phyloP scores from a whole-genome alignment of 2,797 vertebrate genomes.

The Danionella dracula region DNA sequence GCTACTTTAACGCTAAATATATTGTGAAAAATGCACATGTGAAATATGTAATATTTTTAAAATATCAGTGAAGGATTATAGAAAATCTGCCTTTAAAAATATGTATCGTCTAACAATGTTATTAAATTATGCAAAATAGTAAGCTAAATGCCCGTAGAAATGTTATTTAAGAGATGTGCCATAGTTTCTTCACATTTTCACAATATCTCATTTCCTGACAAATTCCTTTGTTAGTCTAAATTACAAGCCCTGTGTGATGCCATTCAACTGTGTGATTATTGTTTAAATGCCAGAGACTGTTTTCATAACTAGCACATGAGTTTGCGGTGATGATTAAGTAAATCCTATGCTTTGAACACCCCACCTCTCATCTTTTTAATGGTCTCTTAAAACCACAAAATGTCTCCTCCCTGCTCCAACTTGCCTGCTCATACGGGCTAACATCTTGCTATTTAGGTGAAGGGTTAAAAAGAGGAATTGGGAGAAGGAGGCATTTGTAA shows the following conservation, averaged over 20 bases:
- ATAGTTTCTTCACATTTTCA: background rate
- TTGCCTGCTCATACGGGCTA: constrained; percentile 16
- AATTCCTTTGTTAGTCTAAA: background rate
- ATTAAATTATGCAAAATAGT: background rate
- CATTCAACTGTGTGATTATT: background rate
- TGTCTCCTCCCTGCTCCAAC: constrained; percentile 36
- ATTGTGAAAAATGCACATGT: too few relatives aligned
- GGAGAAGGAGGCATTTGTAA: background rate
- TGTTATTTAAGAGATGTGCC: background rate
- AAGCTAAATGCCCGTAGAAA: background rate
- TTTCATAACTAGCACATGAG: constrained; percentile 8
- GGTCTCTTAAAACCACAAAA: constrained; percentile 15
- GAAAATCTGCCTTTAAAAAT: too few relatives aligned
- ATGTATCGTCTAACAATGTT: too few relatives aligned
- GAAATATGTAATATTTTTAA: too few relatives aligned
- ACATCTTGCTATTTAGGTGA: constrained; percentile 12
- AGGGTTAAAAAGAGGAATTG: background rate
- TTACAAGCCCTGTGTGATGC: background rate
- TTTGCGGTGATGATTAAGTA: constrained; percentile 25
- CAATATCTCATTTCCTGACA: background rate
- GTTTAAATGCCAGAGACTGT: background rate
- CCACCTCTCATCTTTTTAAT: constrained; percentile 22
- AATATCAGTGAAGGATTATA: too few relatives aligned
- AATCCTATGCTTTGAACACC: constrained; percentile 26
- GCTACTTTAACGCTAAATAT: too few relatives aligned